These are phyloP conservation scores for Aphidius gifuensis DNA, from an alignment of 1,140 invertebrate genomes.

Conservation along the genomic window DNA sequence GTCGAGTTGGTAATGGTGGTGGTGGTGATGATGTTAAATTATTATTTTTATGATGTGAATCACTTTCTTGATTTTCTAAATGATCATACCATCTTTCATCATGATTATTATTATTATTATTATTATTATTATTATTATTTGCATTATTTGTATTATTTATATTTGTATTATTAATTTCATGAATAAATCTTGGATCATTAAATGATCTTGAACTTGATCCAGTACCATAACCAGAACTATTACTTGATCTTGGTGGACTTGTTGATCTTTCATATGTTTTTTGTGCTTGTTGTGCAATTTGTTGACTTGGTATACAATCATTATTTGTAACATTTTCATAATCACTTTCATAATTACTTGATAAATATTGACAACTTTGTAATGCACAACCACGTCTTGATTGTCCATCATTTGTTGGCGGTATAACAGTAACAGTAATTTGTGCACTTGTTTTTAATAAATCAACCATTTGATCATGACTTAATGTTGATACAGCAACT, in stretches of 20 bases:
- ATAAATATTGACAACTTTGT: conserved; percentile 67
- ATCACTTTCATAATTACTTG: conserved; percentile 64
- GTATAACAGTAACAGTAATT: conserved; percentile 81
- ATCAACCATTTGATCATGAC: conserved; percentile 92
- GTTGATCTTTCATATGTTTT: conserved; percentile 70
- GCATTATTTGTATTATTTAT: conserved; percentile 53
- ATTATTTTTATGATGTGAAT: conserved; percentile 33
- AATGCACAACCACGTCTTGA: conserved; percentile 68
- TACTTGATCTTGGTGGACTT: conserved; percentile 78
- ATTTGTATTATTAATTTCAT: conserved; percentile 60
- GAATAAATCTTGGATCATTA: conserved; percentile 58
- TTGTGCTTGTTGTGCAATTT: conserved; percentile 49
- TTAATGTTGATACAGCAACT: conserved; percentile 82
- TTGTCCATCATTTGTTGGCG: conserved; percentile 67
- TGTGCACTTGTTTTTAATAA: conserved; percentile 85
- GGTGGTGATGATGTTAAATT: conserved; percentile 50
- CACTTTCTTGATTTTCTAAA: conserved; percentile 51
- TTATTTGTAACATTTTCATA: conserved; percentile 67
- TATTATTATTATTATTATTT: conserved; percentile 34
- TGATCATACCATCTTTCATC: conserved; percentile 52
- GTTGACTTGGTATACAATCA: conserved; percentile 57
- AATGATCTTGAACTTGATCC: conserved; percentile 72
- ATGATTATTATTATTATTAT: conserved; percentile 56
- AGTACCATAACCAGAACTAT: conserved; percentile 81
- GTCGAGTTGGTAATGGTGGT: conserved; percentile 57